phyloP scores from a whole-genome alignment of 23 tunicate species.

The Aplidium turbinatum region DNA sequence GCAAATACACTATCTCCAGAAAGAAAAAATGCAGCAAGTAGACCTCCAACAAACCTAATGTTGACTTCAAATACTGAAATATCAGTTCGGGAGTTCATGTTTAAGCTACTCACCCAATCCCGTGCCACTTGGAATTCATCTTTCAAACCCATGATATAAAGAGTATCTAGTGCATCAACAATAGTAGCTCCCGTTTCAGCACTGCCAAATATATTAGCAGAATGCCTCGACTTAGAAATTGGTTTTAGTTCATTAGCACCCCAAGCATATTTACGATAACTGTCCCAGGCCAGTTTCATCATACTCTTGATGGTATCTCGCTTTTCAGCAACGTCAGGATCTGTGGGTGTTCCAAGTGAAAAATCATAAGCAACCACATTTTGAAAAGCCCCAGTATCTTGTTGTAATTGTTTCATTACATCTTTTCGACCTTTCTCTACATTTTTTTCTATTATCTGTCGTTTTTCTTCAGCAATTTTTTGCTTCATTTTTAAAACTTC shows the following conservation, averaged over 20 bases:
- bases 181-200: conserved; percentile 97
- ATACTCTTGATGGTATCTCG: conserved; percentile 64
- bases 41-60: conserved; percentile 95
- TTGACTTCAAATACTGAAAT: conserved; percentile 97
- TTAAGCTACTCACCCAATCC: conserved; percentile 56
- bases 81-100: conserved; percentile 84
- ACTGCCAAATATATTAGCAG: conserved; percentile 90
- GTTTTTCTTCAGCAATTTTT: conserved; percentile 61
- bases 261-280: conserved; percentile 91
- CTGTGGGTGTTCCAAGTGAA: conserved; percentile 65
- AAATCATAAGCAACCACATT: conserved; percentile 48
- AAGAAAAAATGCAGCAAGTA: conserved; percentile 77
- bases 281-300: conserved; percentile 98
- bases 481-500: conserved; percentile 44
- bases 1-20: conserved; percentile 72
- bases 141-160: conserved; percentile 88
- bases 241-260: conserved; percentile 90
- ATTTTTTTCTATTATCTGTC: conserved; percentile 26
- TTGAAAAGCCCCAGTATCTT: conserved; percentile 19
- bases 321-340: conserved; percentile 72
- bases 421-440: conserved; percentile 30
- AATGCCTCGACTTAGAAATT: conserved; percentile 70
- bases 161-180: conserved; percentile 96
- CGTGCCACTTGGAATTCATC: conserved; percentile 80
- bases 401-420: conserved; percentile 11